Evolutionary conservation across 2,888 invertebrate genomes (phyloP), one percentile per base, ranked within the genome.

Genomic region (Monoplex corrugatus): DNA sequence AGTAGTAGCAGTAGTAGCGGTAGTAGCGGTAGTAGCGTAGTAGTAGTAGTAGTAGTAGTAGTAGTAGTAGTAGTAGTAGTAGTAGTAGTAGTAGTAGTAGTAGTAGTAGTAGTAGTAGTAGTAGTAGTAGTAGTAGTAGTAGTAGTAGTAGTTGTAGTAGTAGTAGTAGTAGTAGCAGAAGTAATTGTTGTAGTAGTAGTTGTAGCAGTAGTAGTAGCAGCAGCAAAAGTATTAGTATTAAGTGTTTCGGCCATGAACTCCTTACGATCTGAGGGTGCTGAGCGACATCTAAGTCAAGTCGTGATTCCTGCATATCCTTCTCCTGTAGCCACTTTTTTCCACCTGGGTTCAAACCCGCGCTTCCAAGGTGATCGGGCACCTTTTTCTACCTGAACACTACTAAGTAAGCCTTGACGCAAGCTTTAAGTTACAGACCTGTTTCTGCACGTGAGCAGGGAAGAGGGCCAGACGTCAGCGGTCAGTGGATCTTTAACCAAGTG

Each of bases 31-130:
- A n/a, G n/a, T n/a, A n/a, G n/a, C n/a, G n/a, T n/a, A n/a, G n/a
- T n/a, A n/a, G n/a, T n/a, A n/a, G n/a, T n/a, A n/a, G n/a, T n/a
- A n/a, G 28, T 32, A 28, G 80, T 80, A 28, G 80, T 80, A 80
- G 35, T 63, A 63, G 63, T 63, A 63, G 63, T n/a, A n/a, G n/a
- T n/a, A n/a, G n/a, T n/a, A n/a, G n/a, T n/a, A n/a, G n/a, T n/a
- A n/a, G n/a, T 32, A 35, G 35, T 32, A 35, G 75, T 75, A 75
- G 75, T 83, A 83, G 43, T 83, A 83, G 43, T 83, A 83, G 43
- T 83, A 83, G 43, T 83, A 83, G 43, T 83, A 83, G 43, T 83
- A 83, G 43, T 83, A 83, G 43, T 83, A 83, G 43, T 83, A 83
- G 43, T 40, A 83, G 43, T 35, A 40, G 43, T 40, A 83, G 38